Conservation (phyloP, 2,797 vertebrate genomes). For the Amniataba percoides region DNA sequence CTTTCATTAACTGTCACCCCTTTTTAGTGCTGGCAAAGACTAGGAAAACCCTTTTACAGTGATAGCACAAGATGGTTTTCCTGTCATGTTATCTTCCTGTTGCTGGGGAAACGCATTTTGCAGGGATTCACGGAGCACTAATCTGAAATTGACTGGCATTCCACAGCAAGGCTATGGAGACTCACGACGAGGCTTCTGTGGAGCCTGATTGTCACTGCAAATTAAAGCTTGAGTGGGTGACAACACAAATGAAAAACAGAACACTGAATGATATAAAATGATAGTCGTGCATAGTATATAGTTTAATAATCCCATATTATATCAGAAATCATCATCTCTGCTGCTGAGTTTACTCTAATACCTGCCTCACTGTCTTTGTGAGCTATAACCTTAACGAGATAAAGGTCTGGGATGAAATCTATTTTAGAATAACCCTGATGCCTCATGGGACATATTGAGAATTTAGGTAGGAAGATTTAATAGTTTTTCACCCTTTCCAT, state of each 20-base stretch:
- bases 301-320: slow-evolving; percentile 11
- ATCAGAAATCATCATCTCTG: background rate
- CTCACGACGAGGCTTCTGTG: slow-evolving; percentile 30
- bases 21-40: slow-evolving; percentile 33
- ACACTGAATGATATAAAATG: slow-evolving; percentile 15
- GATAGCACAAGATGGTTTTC: slow-evolving; percentile 65
- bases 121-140: slow-evolving; percentile 56
- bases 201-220: slow-evolving; percentile 41
- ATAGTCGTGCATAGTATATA: slow-evolving; percentile 18
- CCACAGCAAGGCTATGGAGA: slow-evolving; percentile 42
- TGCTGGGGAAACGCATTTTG: slow-evolving; percentile 67
- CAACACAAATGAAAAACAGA: slow-evolving; percentile 32
- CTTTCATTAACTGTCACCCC: slow-evolving; percentile 36
- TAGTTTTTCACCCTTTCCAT: slow-evolving; percentile 5
- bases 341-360: slow-evolving; percentile 1
- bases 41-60: slow-evolving; percentile 47
- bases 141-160: slow-evolving; percentile 71
- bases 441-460: background rate
- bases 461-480: background rate
- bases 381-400: slow-evolving; percentile 7
- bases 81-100: slow-evolving; percentile 71
- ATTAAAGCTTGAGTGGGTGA: slow-evolving; percentile 50
- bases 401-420: slow-evolving; percentile 1
- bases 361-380: slow-evolving; percentile 2
- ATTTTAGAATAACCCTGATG: slow-evolving; percentile 1